Evolutionary conservation across 2,888 invertebrate genomes (phyloP), one percentile per base, ranked within the genome.

Genomic region (Venustoraphidia nigricollis): DNA sequence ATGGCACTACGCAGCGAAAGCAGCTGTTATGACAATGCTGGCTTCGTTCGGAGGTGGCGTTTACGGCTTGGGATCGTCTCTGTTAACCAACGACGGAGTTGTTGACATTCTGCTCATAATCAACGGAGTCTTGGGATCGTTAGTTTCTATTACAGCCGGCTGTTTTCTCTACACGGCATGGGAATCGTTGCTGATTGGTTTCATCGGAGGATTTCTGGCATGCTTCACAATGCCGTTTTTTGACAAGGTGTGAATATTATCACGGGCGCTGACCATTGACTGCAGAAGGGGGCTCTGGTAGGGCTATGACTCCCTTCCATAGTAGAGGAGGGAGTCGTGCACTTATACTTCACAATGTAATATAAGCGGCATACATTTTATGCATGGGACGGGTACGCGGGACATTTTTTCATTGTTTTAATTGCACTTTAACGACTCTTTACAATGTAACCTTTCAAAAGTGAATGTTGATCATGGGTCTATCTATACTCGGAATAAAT

Each of bases 1-100:
- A 63, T 94, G 93, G 93, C 85, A 90, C 62, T 90, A 89, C 61
- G 90, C 93, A 0, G 90, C 90, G 0, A 73, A 88, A 42, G 90
- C 91, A 0, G 89, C 91, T 0, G 89, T 91, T 0, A 83, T 86
- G 72, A 93, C 93, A 0, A 86, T 93, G 79, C 81, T 91, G 72
- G 82, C 87, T 0, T 90, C 90, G 0, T 90, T 93, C 62, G 91
- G 92, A 0, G 93, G 93, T 0, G 93, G 93, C 1, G 70, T 83
- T 46, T 72, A 79, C 17, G 86, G 86, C 3, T 66, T 79, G 14
- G 59, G 64, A 1, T 85, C 75, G 59, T 80, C 84, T 0, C 63
- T 85, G 56, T 65, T 78, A 47, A 75, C 76, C 53, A 78, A 80
- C 56, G 70, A 71, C 10, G 83, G 84, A 3, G 79, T 77, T 47